Percentiles rank a stretch among this genome's conserved stretches.
Evolutionary conservation across 2,888 invertebrate genomes (phyloP).

Genomic region (Chirona hameri): DNA sequence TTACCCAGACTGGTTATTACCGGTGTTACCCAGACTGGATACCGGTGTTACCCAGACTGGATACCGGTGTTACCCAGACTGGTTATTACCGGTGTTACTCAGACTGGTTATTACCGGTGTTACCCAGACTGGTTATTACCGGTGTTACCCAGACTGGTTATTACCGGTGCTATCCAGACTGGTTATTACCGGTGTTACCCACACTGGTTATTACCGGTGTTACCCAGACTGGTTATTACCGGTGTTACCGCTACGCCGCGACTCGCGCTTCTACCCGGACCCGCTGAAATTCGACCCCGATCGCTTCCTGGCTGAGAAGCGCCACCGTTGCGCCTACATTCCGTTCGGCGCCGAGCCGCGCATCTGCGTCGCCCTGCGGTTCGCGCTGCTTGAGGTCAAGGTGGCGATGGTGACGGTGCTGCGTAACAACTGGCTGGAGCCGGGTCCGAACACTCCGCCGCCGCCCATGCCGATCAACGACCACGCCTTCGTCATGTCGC

Average conservation of each 20-base stretch:
- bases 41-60: too few relatives aligned
- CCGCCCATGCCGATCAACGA: neutral
- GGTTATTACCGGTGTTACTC: too few relatives aligned
- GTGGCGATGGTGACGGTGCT: neutral
- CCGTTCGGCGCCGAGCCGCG: conserved; percentile 41
- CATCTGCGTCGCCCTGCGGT: conserved; percentile 38
- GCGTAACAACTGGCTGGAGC: neutral
- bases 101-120: too few relatives aligned
- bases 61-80: too few relatives aligned
- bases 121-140: too few relatives aligned
- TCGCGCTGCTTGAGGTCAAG: neutral
- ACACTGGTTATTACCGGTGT: too few relatives aligned
- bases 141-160: too few relatives aligned
- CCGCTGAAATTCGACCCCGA: conserved; percentile 56
- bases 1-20: too few relatives aligned
- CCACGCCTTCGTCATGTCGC: neutral
- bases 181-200: too few relatives aligned
- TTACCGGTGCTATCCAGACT: too few relatives aligned
- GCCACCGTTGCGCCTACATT: conserved; percentile 34
- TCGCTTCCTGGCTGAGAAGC: neutral
- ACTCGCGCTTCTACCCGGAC: conserved; percentile 58
- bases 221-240: conserved; percentile 56
- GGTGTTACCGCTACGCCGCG: conserved; percentile 58
- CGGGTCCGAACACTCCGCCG: neutral
- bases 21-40: too few relatives aligned